Percentiles rank a stretch among this genome's conserved stretches.
Conservation (phyloP, 1,140 invertebrate species). For the Kradibia gibbosae region DNA sequence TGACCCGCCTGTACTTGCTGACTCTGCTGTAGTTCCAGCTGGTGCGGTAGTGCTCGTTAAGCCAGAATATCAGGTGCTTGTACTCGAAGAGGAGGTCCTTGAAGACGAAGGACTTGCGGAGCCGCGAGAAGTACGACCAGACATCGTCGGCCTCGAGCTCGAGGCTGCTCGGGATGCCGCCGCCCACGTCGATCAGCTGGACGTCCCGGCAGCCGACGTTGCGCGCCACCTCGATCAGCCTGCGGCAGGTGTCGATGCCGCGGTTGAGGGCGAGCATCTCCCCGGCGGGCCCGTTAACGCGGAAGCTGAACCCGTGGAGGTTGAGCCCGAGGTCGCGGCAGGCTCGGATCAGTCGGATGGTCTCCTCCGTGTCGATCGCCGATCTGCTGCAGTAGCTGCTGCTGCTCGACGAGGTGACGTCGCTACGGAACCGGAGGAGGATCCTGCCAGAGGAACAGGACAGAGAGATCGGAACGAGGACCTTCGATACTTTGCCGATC, state of each 20-base stretch:
- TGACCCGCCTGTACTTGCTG: slow-evolving; percentile 13
- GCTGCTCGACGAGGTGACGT: slow-evolving; percentile 79
- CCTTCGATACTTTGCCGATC: too few species aligned
- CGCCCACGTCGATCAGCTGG: slow-evolving; percentile 86
- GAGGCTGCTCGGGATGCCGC: slow-evolving; percentile 84
- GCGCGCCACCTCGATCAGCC: slow-evolving; percentile 79
- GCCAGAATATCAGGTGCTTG: slow-evolving; percentile 47
- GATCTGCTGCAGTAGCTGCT: neutral
- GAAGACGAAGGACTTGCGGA: slow-evolving; percentile 32
- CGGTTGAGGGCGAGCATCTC: slow-evolving; percentile 81
- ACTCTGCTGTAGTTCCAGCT: slow-evolving; percentile 32
- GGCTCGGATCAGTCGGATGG: slow-evolving; percentile 81
- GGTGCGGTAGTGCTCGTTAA: slow-evolving; percentile 43
- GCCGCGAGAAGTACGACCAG: slow-evolving; percentile 54
- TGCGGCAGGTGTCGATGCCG: slow-evolving; percentile 78
- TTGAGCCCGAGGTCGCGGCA: slow-evolving; percentile 81
- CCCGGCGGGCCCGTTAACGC: slow-evolving; percentile 87
- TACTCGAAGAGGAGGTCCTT: slow-evolving; percentile 47
- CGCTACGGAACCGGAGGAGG: slow-evolving; percentile 91
- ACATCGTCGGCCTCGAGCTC: slow-evolving; percentile 78
- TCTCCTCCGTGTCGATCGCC: slow-evolving; percentile 73
- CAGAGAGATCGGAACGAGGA: too few species aligned
- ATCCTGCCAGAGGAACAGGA: slow-evolving; percentile 74
- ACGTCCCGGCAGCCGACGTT: slow-evolving; percentile 79
- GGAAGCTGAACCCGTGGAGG: slow-evolving; percentile 91